These are phyloP conservation scores for Phenganax stokvisi DNA, from an alignment of 92 coral and sea anemone species.

Conservation along the genomic window DNA sequence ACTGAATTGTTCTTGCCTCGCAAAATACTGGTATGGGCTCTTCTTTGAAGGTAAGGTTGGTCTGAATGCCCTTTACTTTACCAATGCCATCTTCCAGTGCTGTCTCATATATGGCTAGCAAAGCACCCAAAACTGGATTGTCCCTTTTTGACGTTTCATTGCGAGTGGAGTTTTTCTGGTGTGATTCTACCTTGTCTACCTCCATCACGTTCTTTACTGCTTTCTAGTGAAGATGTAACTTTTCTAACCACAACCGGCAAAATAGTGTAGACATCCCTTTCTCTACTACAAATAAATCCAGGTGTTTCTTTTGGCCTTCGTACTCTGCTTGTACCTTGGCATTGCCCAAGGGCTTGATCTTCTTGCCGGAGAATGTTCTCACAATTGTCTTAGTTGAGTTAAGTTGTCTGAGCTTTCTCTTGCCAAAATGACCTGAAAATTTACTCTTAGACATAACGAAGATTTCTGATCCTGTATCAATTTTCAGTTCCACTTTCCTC, in stretches of 20 bases:
- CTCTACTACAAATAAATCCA: slow-evolving; percentile 7
- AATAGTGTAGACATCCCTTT: slow-evolving; percentile 1
- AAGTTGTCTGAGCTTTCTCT: not conserved
- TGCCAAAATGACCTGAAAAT: not conserved
- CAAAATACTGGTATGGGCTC: not conserved
- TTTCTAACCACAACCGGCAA: slow-evolving; percentile 11
- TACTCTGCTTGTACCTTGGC: slow-evolving; percentile 6
- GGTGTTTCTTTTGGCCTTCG: slow-evolving; percentile 10
- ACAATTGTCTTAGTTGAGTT: not conserved
- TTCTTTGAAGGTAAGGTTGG: slow-evolving; percentile 5
- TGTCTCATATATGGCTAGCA: slow-evolving; percentile 8
- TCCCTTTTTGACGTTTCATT: not conserved
- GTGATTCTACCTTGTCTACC: not conserved
- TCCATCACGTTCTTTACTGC: not conserved
- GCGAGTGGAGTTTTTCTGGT: not conserved
- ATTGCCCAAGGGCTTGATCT: slow-evolving; percentile 11
- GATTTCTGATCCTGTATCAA: slow-evolving; percentile 6
- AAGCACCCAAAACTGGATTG: not conserved
- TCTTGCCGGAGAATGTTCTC: slow-evolving; percentile 10
- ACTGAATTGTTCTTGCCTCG: not conserved
- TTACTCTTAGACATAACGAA: slow-evolving; percentile 4
- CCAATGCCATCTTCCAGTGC: slow-evolving; percentile 7
- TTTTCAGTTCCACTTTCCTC: slow-evolving; percentile 5
- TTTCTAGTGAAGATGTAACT: slow-evolving; percentile 4
- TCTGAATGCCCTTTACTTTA: slow-evolving; percentile 1